These are phyloP conservation scores for Dusona sp. DNA, from an alignment of 2,888 invertebrate genomes.

Conservation along the genomic window DNA sequence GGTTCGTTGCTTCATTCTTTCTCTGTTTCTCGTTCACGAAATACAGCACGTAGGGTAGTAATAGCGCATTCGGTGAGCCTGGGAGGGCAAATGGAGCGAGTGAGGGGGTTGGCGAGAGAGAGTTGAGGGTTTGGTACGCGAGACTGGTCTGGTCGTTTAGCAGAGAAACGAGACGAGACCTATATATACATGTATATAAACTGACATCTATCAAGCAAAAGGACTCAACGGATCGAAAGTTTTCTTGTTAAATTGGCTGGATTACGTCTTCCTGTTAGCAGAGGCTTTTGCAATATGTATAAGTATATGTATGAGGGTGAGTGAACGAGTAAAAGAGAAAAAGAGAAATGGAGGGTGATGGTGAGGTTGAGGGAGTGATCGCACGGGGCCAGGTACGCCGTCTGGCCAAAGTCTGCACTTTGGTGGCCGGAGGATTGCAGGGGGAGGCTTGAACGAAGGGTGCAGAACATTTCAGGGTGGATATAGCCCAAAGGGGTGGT, in stretches of 20 bases:
- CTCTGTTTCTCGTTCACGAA: slow-evolving; percentile 56
- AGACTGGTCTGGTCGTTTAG: slow-evolving; percentile 66
- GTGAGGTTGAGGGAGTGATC: slow-evolving; percentile 67
- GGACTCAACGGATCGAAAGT: slow-evolving; percentile 15
- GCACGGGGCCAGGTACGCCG: slow-evolving; percentile 76
- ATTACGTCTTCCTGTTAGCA: slow-evolving; percentile 1
- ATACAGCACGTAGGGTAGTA: slow-evolving; percentile 68
- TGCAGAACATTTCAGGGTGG: slow-evolving; percentile 43
- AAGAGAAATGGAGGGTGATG: slow-evolving; percentile 27
- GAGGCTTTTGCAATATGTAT: slow-evolving; percentile 4
- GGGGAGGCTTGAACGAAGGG: slow-evolving; percentile 50
- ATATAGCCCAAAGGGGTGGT: slow-evolving; percentile 64
- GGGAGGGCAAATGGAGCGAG: slow-evolving; percentile 42
- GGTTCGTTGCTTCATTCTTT: slow-evolving; percentile 43
- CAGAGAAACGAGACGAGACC: slow-evolving; percentile 59
- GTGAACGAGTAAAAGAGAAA: slow-evolving; percentile 10
- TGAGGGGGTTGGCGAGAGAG: slow-evolving; percentile 11
- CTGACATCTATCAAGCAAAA: slow-evolving; percentile 11
- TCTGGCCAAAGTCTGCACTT: slow-evolving; percentile 78
- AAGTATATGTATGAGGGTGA: slow-evolving; percentile 13
- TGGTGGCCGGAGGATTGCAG: slow-evolving; percentile 47
- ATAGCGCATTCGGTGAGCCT: slow-evolving; percentile 59
- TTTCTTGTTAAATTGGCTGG: slow-evolving; percentile 1
- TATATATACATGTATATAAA: slow-evolving; percentile 20
- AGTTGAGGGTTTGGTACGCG: slow-evolving; percentile 51